Percentiles rank a stretch among this genome's conserved stretches.
phyloP scores from a whole-genome alignment of 2,888 invertebrate species.

The Polymixis lichenea region DNA sequence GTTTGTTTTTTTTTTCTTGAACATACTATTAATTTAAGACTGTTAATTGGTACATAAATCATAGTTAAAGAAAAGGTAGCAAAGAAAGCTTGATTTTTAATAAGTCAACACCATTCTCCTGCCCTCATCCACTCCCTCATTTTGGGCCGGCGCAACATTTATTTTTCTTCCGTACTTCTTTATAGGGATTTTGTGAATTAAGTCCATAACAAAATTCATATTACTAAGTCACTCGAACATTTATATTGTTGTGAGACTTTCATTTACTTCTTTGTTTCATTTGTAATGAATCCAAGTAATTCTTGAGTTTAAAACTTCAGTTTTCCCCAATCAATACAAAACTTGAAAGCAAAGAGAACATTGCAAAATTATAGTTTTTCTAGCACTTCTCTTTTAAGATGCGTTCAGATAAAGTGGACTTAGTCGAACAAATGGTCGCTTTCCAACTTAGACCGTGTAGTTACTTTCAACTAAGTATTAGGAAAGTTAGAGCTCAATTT shows the following conservation, averaged over 20 bases:
- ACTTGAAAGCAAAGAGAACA: neutral
- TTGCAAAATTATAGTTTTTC: conserved; percentile 17
- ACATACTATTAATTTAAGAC: too few relatives aligned
- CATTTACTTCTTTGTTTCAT: neutral
- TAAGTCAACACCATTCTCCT: too few relatives aligned
- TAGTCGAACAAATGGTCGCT: conserved; percentile 6
- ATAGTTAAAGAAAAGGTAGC: too few relatives aligned
- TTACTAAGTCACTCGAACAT: neutral
- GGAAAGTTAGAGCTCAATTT: conserved; percentile 10
- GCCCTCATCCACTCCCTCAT: too few relatives aligned
- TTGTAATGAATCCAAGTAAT: neutral
- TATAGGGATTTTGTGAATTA: neutral
- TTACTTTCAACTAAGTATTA: conserved; percentile 17
- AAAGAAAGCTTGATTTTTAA: too few relatives aligned
- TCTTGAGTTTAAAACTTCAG: neutral
- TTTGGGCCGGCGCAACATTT: too few relatives aligned
- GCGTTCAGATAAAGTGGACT: conserved; percentile 5
- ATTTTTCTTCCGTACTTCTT: too few relatives aligned
- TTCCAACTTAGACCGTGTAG: conserved; percentile 7
- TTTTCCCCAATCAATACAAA: conserved; percentile 1
- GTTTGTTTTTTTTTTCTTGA: too few relatives aligned
- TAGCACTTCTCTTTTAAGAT: neutral
- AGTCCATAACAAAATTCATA: too few relatives aligned
- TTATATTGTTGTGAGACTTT: too few relatives aligned
- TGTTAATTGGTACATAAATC: too few relatives aligned